Evolutionary conservation across 2,797 vertebrate genomes (phyloP).

Genomic region (Lepidocolaptes lacrymiger): DNA sequence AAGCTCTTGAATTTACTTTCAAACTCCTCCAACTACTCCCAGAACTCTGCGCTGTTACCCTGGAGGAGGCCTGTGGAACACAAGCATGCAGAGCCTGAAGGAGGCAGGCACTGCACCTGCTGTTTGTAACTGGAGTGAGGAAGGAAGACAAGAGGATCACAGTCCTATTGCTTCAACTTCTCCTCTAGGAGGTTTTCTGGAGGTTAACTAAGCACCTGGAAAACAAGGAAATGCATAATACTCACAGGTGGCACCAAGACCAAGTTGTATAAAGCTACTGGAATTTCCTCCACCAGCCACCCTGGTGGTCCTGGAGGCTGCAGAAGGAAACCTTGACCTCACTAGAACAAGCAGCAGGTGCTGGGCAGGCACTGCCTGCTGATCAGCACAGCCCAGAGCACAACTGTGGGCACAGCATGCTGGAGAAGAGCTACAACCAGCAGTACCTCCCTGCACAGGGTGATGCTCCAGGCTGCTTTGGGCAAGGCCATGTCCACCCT

Average conservation of each 20-base stretch:
- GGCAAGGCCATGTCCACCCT: neutral
- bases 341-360: neutral
- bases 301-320: neutral
- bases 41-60: neutral
- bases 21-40: neutral
- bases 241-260: neutral
- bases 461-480: neutral
- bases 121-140: neutral
- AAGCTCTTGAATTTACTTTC: neutral
- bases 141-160: neutral
- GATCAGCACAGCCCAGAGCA: neutral
- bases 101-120: neutral
- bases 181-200: neutral
- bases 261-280: neutral
- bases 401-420: neutral
- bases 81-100: neutral
- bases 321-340: accelerated
- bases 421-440: neutral
- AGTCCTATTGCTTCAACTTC: neutral
- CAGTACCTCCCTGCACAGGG: neutral
- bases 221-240: neutral
- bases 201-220: neutral
- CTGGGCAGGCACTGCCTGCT: neutral
- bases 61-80: neutral
- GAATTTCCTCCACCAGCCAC: neutral